These are phyloP conservation scores for Grammomys dolichurus DNA, from an alignment of 2,113 vertebrate genomes.

Conservation along the genomic window DNA sequence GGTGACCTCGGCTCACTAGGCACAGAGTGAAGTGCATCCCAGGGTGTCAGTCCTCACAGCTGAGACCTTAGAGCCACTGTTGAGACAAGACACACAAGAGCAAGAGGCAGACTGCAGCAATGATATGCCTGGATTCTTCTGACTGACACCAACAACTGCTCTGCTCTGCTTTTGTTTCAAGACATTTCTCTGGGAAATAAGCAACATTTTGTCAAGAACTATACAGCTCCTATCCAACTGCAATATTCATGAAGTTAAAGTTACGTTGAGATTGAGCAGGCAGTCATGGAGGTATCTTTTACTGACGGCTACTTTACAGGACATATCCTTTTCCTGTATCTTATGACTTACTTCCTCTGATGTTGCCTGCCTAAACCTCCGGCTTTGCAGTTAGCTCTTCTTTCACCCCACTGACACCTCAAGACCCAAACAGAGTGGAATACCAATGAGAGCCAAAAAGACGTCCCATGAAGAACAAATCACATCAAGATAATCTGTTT, in stretches of 20 bases:
- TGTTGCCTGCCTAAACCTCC: background rate
- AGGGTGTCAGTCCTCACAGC: background rate
- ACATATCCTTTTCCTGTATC: background rate
- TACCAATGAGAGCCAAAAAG: background rate
- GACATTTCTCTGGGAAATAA: conserved; percentile 21
- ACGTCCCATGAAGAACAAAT: conserved; percentile 15
- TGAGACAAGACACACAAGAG: background rate
- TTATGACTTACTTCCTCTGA: background rate
- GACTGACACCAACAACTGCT: background rate
- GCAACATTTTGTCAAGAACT: conserved; percentile 8
- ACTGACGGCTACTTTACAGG: background rate
- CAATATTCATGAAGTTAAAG: background rate
- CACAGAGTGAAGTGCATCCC: background rate
- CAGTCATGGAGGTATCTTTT: background rate
- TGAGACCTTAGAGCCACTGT: background rate
- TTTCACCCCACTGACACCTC: background rate
- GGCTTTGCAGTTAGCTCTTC: background rate
- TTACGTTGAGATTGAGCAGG: conserved; percentile 19
- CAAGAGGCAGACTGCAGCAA: background rate
- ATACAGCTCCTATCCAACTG: background rate
- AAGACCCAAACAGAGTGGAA: background rate
- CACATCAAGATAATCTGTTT: conserved; percentile 13
- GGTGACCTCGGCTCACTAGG: background rate
- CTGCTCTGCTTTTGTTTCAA: background rate
- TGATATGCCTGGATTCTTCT: background rate